Evolutionary conservation across 2,113 vertebrate species (phyloP), one percentile per base, ranked within the genome.

Genomic region (Pluvialis apricaria): DNA sequence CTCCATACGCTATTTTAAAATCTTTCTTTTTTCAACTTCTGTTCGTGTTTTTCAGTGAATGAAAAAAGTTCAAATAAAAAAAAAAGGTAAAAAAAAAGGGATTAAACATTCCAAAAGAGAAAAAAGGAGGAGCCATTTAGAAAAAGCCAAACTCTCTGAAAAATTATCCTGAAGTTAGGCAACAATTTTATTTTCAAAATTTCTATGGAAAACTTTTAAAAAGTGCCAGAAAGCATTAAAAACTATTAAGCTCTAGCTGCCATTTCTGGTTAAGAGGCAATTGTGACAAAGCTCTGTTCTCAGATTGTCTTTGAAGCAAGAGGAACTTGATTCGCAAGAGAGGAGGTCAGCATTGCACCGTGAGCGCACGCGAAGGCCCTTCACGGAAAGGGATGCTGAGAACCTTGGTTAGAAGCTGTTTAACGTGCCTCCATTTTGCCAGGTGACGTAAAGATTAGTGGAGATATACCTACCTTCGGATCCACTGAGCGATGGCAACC

Each of bases 261-360:
- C 4, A 0, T 65, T 52, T 45, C 29, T 36, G 32, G 32, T 11
- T 28, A 20, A 34, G 32, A 34, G 44, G 36, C 38, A 26, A 10
- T 8, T 15, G 38, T 31, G 75, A 15, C 28, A 15, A 6, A 52
- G 20, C 15, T 29, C 12, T 20, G 12, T 7, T n/a, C 2, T 2
- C 1, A 3, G 58, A 36, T 47, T 25, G 45, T 32, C 31, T 65
- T 17, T 49, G 26, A 22, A 19, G 11, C 60, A 58, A 18, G 14
- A 62, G 13, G 24, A 47, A 1, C 62, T 5, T 8, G 40, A 11
- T 21, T 72, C 2, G 2, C 32, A 8, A 10, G 24, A 40, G 9
- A 6, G 26, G 20, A 42, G 77, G 31, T 32, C 2, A 3, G 10
- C 6, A 2, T 13, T 34, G 34, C 28, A 1, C 34, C 0, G 0